Evolutionary conservation across 2,113 vertebrate species (phyloP).

Genomic region (Pithys albifrons): DNA sequence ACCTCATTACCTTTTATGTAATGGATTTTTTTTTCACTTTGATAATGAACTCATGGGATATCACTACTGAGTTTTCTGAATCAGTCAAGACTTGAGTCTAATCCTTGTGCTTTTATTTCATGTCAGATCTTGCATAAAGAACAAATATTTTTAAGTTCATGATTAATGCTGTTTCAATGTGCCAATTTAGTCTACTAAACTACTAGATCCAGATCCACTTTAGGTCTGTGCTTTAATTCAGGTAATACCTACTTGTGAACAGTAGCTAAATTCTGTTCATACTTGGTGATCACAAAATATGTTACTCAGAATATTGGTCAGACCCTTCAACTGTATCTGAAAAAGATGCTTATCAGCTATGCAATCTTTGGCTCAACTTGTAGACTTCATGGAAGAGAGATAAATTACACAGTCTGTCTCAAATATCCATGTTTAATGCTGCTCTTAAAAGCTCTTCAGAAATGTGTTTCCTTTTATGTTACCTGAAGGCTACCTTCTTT

Average conservation of each 20-base stretch:
- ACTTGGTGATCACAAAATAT: background rate
- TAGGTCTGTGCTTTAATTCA: background rate
- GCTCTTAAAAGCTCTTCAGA: background rate
- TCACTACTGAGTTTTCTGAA: background rate
- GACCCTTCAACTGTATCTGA: background rate
- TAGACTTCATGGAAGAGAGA: background rate
- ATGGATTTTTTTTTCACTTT: background rate
- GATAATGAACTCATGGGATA: background rate
- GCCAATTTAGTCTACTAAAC: background rate
- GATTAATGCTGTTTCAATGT: fast-evolving
- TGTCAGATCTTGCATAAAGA: background rate
- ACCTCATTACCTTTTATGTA: background rate
- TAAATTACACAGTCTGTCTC: background rate
- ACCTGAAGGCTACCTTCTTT: background rate
- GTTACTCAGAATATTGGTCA: background rate
- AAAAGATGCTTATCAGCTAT: background rate
- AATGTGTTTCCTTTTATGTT: background rate
- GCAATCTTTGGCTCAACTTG: background rate
- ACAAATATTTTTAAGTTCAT: background rate
- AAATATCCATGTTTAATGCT: background rate
- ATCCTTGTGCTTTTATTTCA: background rate
- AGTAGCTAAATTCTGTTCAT: background rate
- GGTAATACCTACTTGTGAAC: background rate
- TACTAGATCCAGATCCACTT: background rate
- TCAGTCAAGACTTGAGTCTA: background rate